Percentiles rank a stretch among this genome's conserved stretches.
These are phyloP conservation scores for Habropoda laboriosa DNA, from an alignment of 1,140 invertebrate species.

Conservation along the genomic window DNA sequence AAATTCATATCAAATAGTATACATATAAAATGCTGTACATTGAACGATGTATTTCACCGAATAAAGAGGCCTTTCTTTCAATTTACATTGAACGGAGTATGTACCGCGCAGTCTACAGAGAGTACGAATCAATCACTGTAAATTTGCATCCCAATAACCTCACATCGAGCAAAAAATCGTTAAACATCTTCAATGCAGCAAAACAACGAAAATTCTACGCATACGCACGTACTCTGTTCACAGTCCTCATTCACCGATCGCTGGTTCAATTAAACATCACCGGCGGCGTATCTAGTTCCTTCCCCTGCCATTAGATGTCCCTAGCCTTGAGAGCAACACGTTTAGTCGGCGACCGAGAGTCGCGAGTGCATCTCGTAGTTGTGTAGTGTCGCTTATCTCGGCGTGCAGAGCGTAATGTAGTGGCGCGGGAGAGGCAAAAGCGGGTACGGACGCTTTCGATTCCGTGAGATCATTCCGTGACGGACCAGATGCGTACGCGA, in stretches of 20 bases:
- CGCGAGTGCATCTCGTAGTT: constrained; percentile 2
- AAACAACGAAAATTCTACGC: too few species aligned
- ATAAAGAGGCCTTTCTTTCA: too few species aligned
- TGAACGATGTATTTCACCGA: too few species aligned
- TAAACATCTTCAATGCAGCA: background rate
- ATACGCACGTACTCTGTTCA: too few species aligned
- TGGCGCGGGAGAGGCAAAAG: constrained; percentile 38
- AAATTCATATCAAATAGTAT: too few species aligned
- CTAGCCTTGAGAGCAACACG: constrained; percentile 8
- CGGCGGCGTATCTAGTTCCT: background rate
- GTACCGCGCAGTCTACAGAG: too few species aligned
- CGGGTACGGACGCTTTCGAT: constrained; percentile 35
- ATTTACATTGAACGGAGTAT: too few species aligned
- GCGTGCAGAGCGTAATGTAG: constrained; percentile 21
- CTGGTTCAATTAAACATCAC: background rate
- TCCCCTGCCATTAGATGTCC: background rate
- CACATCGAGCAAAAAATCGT: too few species aligned
- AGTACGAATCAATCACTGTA: too few species aligned
- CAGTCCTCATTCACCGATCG: background rate
- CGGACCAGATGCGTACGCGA: constrained; percentile 21
- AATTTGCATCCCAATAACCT: too few species aligned
- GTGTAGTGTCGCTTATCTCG: background rate
- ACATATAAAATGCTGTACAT: too few species aligned
- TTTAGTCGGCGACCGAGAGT: constrained; percentile 20
- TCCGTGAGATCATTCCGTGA: background rate